These are phyloP conservation scores for Drosophila maculinotata DNA, from an alignment of 2,888 invertebrate species.

Conservation along the genomic window DNA sequence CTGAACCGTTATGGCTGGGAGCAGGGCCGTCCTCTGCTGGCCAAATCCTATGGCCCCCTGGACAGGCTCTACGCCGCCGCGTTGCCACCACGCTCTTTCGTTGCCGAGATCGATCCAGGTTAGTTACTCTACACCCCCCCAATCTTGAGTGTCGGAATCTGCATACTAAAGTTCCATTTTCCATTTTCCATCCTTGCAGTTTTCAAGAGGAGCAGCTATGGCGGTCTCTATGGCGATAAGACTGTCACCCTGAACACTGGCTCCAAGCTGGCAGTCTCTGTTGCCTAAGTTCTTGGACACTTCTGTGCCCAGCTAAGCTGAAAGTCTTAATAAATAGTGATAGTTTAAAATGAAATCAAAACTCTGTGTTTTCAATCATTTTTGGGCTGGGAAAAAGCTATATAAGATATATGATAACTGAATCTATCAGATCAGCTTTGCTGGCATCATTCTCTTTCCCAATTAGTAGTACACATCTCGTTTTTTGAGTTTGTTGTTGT, in stretches of 20 bases:
- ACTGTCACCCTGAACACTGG: slow-evolving; percentile 62
- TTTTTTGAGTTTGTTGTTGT: slow-evolving; percentile 21
- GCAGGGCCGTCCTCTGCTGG: slow-evolving; percentile 77
- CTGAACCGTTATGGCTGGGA: slow-evolving; percentile 76
- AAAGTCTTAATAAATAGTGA: slow-evolving; percentile 75
- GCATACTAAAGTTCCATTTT: slow-evolving; percentile 21
- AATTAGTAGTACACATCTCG: slow-evolving; percentile 24
- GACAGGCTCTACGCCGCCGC: slow-evolving; percentile 79
- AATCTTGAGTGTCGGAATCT: neutral
- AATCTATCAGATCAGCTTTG: neutral
- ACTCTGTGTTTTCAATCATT: slow-evolving; percentile 13
- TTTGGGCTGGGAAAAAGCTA: slow-evolving; percentile 1
- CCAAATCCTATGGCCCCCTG: slow-evolving; percentile 69
- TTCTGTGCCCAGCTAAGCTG: slow-evolving; percentile 8
- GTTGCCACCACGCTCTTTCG: slow-evolving; percentile 81
- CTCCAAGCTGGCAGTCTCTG: slow-evolving; percentile 70
- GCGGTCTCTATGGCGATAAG: slow-evolving; percentile 56
- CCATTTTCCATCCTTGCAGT: slow-evolving; percentile 53
- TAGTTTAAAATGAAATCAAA: slow-evolving; percentile 51
- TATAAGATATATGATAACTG: neutral
- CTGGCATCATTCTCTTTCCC: slow-evolving; percentile 9
- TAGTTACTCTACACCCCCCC: slow-evolving; percentile 38
- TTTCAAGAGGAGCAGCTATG: slow-evolving; percentile 73
- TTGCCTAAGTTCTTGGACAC: slow-evolving; percentile 55
- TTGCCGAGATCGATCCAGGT: slow-evolving; percentile 83